phyloP scores from a whole-genome alignment of 2,888 invertebrate genomes.

The Melinaea menophilus region DNA sequence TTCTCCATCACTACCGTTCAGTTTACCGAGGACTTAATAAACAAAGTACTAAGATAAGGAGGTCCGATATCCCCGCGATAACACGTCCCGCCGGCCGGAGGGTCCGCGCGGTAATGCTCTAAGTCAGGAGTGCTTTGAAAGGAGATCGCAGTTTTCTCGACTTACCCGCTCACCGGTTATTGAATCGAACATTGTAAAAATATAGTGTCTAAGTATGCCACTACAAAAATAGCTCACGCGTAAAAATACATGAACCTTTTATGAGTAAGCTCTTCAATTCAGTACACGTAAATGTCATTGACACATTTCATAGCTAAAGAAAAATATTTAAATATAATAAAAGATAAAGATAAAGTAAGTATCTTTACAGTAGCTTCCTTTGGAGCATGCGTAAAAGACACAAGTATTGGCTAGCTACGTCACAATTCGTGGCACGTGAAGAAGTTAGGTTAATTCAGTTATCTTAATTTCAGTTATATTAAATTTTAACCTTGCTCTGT shows the following conservation, averaged over 20 bases:
- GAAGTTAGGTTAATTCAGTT: too few species aligned
- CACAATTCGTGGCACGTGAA: too few species aligned
- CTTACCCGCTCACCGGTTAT: conserved; percentile 34
- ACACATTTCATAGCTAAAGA: background rate
- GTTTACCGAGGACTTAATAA: background rate
- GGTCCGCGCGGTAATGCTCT: conserved; percentile 38
- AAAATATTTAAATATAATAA: too few species aligned
- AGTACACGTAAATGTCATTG: background rate
- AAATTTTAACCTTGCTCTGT: too few species aligned
- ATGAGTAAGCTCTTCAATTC: conserved; percentile 14
- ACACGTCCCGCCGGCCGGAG: conserved; percentile 37
- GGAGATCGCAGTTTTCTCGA: conserved; percentile 32
- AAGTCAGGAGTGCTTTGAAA: conserved; percentile 28
- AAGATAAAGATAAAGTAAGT: too few species aligned
- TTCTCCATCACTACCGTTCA: conserved; percentile 35
- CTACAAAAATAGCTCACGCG: conserved; percentile 22
- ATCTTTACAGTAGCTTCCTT: too few species aligned
- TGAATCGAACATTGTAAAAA: conserved; percentile 21
- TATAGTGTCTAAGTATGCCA: conserved; percentile 27
- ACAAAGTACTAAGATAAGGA: background rate
- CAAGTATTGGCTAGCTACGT: too few species aligned
- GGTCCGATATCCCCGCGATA: conserved; percentile 5
- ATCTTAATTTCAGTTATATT: too few species aligned
- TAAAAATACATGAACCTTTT: conserved; percentile 25
- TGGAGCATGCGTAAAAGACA: too few species aligned